These are phyloP conservation scores for Phragmatobia fuliginosa DNA, from an alignment of 2,888 invertebrate genomes.

Conservation along the genomic window DNA sequence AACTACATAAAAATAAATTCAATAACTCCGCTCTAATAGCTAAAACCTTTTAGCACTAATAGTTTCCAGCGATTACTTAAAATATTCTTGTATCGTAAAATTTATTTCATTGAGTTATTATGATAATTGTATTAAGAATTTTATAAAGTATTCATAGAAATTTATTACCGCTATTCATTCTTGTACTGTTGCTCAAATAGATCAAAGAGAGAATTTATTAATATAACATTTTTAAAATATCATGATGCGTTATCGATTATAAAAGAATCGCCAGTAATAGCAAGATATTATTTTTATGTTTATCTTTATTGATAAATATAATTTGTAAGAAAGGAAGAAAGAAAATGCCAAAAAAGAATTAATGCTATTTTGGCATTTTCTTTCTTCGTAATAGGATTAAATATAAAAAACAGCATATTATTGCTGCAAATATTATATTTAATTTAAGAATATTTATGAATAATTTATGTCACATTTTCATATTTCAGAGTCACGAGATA, in stretches of 20 bases:
- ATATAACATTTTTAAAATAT: background rate
- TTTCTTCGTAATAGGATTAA: too few species aligned
- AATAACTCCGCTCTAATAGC: slow-evolving; percentile 23
- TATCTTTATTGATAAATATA: background rate
- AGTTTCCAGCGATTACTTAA: slow-evolving; percentile 12
- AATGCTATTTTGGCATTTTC: too few species aligned
- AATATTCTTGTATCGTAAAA: background rate
- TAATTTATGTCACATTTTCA: too few species aligned
- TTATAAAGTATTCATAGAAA: background rate
- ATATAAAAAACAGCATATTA: too few species aligned
- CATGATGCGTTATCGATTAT: too few species aligned
- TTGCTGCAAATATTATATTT: too few species aligned
- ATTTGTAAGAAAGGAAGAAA: too few species aligned
- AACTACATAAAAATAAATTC: slow-evolving; percentile 8
- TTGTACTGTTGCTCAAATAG: background rate
- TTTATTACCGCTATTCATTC: background rate
- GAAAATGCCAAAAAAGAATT: too few species aligned
- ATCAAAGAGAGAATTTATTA: background rate
- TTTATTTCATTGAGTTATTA: slow-evolving; percentile 2
- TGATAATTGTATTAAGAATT: background rate
- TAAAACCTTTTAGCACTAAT: slow-evolving; percentile 37
- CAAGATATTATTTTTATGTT: background rate
- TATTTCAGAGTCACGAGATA: too few species aligned
- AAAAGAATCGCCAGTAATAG: background rate
- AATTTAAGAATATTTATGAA: too few species aligned